These are phyloP conservation scores for Micromesistius poutassou DNA, from an alignment of 2,797 vertebrate species.

Conservation along the genomic window DNA sequence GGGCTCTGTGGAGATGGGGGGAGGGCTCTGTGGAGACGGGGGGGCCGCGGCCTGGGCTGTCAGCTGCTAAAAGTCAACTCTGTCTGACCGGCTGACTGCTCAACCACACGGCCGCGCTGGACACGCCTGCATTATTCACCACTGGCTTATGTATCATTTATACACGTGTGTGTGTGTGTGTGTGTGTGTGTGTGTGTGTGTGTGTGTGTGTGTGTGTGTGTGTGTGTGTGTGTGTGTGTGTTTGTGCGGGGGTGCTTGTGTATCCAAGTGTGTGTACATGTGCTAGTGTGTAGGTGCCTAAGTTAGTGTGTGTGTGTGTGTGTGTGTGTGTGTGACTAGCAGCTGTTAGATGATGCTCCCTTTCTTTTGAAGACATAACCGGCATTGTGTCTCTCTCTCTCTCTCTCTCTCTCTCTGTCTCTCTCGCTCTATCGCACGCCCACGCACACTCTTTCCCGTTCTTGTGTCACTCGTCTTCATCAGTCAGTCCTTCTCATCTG, in stretches of 20 bases:
- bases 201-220: slow-evolving; percentile 3
- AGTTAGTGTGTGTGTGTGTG: slow-evolving; percentile 11
- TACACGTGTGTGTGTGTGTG: slow-evolving; percentile 26
- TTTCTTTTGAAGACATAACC: not conserved
- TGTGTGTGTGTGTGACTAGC: slow-evolving; percentile 32
- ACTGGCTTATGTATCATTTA: slow-evolving; percentile 59
- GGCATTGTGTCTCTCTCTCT: slow-evolving; percentile 11
- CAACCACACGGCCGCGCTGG: slow-evolving; percentile 40
- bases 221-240: slow-evolving; percentile 16
- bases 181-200: slow-evolving; percentile 21
- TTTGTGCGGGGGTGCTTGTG: no score
- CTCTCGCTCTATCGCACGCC: no score
- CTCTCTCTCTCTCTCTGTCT: slow-evolving; percentile 16
- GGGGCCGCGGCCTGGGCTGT: no score
- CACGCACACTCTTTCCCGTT: not conserved
- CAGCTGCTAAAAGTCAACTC: slow-evolving; percentile 50
- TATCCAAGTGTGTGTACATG: slow-evolving; percentile 4
- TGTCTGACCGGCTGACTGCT: slow-evolving; percentile 36
- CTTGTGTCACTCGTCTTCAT: not conserved
- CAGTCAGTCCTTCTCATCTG: slow-evolving; percentile 34
- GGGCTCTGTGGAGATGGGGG: no score
- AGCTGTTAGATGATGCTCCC: slow-evolving; percentile 23
- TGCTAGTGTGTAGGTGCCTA: no score
- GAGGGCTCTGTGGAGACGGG: no score
- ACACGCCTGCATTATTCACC: slow-evolving; percentile 59